Conservation (phyloP, 64 coral and sea anemone species). For the Dendrophyllia cribrosa region DNA sequence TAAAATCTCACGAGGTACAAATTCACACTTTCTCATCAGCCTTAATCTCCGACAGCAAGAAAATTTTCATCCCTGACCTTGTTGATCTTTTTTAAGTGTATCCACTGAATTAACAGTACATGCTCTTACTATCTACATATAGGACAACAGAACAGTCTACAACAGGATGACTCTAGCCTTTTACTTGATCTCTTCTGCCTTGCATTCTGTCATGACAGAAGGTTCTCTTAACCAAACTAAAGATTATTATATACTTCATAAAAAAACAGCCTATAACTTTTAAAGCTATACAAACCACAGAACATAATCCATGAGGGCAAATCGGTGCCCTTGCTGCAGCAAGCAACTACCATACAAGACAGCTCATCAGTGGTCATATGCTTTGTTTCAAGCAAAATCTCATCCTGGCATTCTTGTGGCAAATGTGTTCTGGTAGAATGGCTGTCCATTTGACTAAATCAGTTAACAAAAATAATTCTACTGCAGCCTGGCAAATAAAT, state of each 20-base stretch:
- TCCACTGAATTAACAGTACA: background rate
- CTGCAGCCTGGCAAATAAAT: slow-evolving; percentile 28
- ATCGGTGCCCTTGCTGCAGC: background rate
- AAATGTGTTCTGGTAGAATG: slow-evolving; percentile 2
- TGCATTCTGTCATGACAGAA: background rate
- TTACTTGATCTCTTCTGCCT: background rate
- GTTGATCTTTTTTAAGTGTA: background rate
- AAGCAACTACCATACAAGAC: background rate
- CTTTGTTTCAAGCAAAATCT: background rate
- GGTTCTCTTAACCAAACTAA: slow-evolving; percentile 4
- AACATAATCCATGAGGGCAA: background rate
- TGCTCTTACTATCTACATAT: slow-evolving; percentile 23
- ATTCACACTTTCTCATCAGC: no score
- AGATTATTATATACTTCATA: slow-evolving; percentile 31
- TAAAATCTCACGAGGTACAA: no score
- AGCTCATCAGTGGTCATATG: background rate
- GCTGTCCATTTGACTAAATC: slow-evolving; percentile 56
- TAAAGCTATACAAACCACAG: slow-evolving; percentile 46
- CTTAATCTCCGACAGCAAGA: no score
- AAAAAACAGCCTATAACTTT: slow-evolving; percentile 41
- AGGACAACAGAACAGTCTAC: background rate
- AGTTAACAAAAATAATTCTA: slow-evolving; percentile 56
- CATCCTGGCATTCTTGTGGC: background rate
- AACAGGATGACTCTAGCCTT: background rate
- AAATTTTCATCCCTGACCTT: background rate